Conservation (phyloP, 2,113 vertebrate genomes). For the Tichodroma muraria region DNA sequence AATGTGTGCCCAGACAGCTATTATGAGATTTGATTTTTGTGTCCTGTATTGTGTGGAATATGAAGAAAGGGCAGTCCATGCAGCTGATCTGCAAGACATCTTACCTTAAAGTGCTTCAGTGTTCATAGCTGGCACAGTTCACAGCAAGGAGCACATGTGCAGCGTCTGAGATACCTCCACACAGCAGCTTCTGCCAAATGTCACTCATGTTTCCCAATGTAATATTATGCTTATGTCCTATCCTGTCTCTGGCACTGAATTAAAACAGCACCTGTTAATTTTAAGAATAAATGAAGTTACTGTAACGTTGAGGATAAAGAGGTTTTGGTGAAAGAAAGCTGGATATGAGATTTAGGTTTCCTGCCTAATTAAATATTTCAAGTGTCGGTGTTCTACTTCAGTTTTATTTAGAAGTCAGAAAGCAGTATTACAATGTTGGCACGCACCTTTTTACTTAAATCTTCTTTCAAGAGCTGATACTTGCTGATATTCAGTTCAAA, state of each 20-base stretch:
- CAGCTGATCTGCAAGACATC: neutral
- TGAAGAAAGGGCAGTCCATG: neutral
- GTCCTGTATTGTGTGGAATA: neutral
- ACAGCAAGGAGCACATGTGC: slow-evolving; percentile 18
- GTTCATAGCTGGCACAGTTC: slow-evolving; percentile 16
- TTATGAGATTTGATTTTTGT: neutral
- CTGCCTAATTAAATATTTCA: slow-evolving; percentile 20
- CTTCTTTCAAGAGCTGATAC: neutral
- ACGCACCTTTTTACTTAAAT: neutral
- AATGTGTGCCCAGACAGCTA: neutral
- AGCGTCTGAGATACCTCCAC: slow-evolving; percentile 19
- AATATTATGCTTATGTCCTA: slow-evolving; percentile 56
- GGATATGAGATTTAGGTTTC: neutral
- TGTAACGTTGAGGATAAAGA: slow-evolving; percentile 34
- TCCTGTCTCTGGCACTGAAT: slow-evolving; percentile 14
- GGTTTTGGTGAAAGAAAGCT: slow-evolving; percentile 49
- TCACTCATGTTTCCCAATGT: slow-evolving; percentile 60
- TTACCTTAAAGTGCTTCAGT: slow-evolving; percentile 11
- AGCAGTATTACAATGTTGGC: neutral
- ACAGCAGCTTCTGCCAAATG: slow-evolving; percentile 26
- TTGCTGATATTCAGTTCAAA: neutral
- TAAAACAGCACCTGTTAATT: slow-evolving; percentile 49
- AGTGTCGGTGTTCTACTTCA: neutral
- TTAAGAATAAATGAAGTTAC: slow-evolving; percentile 47
- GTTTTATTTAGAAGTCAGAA: slow-evolving; percentile 1